Conservation (phyloP, 2,797 vertebrate genomes). For the Picus viridis region DNA sequence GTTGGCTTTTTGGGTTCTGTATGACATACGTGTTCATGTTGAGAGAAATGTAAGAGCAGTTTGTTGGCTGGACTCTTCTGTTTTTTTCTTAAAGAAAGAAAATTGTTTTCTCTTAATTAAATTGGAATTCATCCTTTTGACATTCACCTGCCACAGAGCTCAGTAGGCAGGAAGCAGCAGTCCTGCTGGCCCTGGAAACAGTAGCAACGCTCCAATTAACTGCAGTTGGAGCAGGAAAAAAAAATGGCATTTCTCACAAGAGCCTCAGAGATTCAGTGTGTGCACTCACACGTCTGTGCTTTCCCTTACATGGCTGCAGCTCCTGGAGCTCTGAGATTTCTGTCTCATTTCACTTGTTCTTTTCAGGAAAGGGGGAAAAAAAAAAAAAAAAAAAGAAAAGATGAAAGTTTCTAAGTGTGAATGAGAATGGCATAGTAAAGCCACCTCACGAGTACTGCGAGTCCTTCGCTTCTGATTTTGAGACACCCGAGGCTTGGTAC, state of each 20-base stretch:
- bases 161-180: slow-evolving; percentile 5
- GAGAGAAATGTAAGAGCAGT: neutral
- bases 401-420: neutral
- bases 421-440: neutral
- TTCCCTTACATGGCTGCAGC: neutral
- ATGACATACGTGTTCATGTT: neutral
- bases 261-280: neutral
- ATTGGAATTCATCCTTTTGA: slow-evolving; percentile 37
- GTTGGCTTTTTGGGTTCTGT: neutral
- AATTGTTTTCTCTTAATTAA: slow-evolving; percentile 18
- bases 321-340: neutral
- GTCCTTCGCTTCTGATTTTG: neutral
- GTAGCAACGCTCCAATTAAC: slow-evolving; percentile 5
- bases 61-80: neutral
- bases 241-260: neutral
- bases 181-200: slow-evolving; percentile 8
- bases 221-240: neutral
- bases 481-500: neutral
- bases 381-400: neutral
- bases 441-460: neutral
- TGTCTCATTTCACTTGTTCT: neutral
- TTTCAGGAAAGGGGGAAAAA: neutral
- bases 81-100: neutral
- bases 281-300: neutral
- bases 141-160: slow-evolving; percentile 19